These are phyloP conservation scores for Microctonus hyperodae DNA, from an alignment of 2,888 invertebrate genomes.

Conservation along the genomic window DNA sequence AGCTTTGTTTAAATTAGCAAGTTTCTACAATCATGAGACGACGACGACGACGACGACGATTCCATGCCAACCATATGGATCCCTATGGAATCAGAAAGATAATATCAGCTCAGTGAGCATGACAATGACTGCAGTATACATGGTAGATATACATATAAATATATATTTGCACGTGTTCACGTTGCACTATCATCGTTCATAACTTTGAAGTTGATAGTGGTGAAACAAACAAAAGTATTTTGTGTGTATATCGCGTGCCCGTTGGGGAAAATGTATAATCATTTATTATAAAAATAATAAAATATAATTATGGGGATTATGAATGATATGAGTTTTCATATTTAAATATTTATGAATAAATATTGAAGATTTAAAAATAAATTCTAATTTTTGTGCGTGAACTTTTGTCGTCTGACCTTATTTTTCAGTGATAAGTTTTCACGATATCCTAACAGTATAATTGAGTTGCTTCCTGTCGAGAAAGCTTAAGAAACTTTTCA, in stretches of 20 bases:
- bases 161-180: background rate
- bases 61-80: background rate
- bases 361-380: slow-evolving; percentile 30
- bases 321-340: background rate
- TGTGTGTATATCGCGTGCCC: background rate
- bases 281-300: background rate
- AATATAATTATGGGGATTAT: background rate
- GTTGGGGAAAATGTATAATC: background rate
- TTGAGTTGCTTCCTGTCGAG: slow-evolving; percentile 9
- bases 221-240: background rate
- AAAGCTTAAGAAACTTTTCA: slow-evolving; percentile 1
- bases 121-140: background rate
- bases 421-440: slow-evolving; percentile 17
- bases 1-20: slow-evolving; percentile 43
- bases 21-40: slow-evolving; percentile 36
- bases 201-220: background rate
- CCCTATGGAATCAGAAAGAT: background rate
- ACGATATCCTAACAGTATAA: slow-evolving; percentile 15
- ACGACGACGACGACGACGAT: slow-evolving; percentile 11
- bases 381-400: slow-evolving; percentile 52
- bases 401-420: slow-evolving; percentile 12
- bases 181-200: slow-evolving; percentile 1
- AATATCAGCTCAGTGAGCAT: background rate
- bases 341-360: background rate
- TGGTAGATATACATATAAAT: background rate